These are phyloP conservation scores for Vulpes ferrilata DNA, from an alignment of 2,113 vertebrate genomes.

Conservation along the genomic window DNA sequence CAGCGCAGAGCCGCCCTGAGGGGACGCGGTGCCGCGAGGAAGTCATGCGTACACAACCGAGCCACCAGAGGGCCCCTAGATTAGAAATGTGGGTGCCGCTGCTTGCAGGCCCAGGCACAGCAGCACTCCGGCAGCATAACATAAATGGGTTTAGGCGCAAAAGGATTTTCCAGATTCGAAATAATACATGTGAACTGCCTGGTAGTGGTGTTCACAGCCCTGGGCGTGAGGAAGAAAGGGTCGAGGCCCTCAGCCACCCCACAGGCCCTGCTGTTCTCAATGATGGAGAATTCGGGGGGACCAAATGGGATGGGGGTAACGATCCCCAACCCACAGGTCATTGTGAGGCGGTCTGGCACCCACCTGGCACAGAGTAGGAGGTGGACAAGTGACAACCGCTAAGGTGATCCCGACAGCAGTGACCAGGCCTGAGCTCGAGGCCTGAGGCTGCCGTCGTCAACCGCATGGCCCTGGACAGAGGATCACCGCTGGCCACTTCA, in stretches of 20 bases:
- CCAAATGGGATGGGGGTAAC: too few species aligned
- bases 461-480: neutral
- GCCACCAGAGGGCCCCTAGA: neutral
- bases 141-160: neutral
- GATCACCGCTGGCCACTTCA: neutral
- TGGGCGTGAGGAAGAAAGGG: neutral
- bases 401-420: neutral
- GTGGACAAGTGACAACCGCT: neutral
- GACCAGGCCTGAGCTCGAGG: neutral
- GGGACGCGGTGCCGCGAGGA: rapidly evolving
- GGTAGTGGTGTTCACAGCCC: neutral
- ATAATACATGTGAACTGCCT: neutral
- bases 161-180: neutral
- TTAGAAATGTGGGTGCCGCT: rapidly evolving
- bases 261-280: neutral
- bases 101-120: neutral
- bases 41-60: rapidly evolving
- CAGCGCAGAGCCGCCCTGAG: neutral
- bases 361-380: neutral
- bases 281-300: neutral
- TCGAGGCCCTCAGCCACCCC: neutral
- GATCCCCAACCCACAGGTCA: neutral
- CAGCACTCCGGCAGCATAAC: neutral
- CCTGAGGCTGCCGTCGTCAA: neutral
- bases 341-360: neutral